phyloP scores from a whole-genome alignment of 2,113 vertebrate genomes.

The Callocephalon fimbriatum region DNA sequence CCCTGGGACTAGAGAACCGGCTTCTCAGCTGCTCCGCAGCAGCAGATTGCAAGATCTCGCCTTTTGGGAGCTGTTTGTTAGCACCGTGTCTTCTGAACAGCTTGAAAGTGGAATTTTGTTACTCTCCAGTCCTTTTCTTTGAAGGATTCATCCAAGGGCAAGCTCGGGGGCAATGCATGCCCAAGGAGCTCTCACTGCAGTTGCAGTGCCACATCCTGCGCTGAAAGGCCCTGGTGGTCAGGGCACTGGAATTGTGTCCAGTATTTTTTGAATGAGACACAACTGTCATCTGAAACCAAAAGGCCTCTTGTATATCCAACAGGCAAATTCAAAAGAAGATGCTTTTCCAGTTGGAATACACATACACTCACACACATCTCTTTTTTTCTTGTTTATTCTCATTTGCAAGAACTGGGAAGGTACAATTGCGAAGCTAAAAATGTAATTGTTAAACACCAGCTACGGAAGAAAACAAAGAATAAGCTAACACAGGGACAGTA shows the following conservation, averaged over 20 bases:
- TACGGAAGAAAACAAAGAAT: neutral
- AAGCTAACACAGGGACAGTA: neutral
- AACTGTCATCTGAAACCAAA: neutral
- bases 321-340: neutral
- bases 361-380: neutral
- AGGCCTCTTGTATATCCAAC: neutral
- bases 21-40: neutral
- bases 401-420: neutral
- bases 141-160: neutral
- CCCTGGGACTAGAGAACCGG: neutral
- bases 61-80: constrained; percentile 1
- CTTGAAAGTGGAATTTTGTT: neutral
- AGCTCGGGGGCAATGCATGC: rapidly evolving
- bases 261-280: neutral
- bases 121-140: neutral
- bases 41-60: neutral
- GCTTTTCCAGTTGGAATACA: neutral
- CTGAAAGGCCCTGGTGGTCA: neutral
- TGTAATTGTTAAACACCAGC: neutral
- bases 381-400: neutral
- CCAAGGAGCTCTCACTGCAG: neutral
- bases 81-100: neutral
- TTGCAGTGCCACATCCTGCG: rapidly evolving
- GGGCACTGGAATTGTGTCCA: neutral
- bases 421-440: neutral